A percentile compares a stretch with the other conserved stretches of the same genome.
Conservation (phyloP, 2,888 invertebrate genomes). For the Diarsia mendica region DNA sequence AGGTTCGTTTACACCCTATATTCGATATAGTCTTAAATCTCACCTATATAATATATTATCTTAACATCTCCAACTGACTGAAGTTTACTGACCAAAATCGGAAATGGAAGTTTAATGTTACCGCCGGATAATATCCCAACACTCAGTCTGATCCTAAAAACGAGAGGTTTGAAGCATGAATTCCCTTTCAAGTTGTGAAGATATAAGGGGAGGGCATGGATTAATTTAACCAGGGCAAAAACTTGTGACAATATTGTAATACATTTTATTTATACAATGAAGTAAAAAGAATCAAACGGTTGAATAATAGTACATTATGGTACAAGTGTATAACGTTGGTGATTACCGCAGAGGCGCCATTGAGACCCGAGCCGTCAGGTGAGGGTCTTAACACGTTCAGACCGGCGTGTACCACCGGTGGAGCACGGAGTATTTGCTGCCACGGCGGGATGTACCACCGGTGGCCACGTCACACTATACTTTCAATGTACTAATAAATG, state of each 20-base stretch:
- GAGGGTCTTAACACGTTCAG: too few relatives aligned
- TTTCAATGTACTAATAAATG: too few relatives aligned
- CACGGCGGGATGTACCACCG: too few relatives aligned
- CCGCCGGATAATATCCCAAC: slow-evolving; percentile 7
- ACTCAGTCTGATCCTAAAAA: slow-evolving; percentile 14
- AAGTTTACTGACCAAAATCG: background rate
- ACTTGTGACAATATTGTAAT: background rate
- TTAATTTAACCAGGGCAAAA: background rate
- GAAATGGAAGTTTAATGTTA: background rate
- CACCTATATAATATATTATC: background rate
- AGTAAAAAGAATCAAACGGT: background rate
- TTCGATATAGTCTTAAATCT: background rate
- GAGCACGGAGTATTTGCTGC: too few relatives aligned
- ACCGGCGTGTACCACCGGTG: too few relatives aligned
- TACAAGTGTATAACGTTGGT: too few relatives aligned
- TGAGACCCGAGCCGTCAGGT: too few relatives aligned
- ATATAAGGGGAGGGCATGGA: background rate
- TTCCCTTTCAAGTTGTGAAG: slow-evolving; percentile 7
- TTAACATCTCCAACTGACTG: background rate
- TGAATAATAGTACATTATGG: too few relatives aligned
- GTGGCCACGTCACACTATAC: too few relatives aligned
- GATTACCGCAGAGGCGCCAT: too few relatives aligned
- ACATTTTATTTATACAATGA: background rate
- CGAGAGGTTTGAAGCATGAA: slow-evolving; percentile 11
- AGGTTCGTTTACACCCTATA: too few relatives aligned